Conservation (phyloP, 2,113 vertebrate species). For the Okapia johnstoni region DNA sequence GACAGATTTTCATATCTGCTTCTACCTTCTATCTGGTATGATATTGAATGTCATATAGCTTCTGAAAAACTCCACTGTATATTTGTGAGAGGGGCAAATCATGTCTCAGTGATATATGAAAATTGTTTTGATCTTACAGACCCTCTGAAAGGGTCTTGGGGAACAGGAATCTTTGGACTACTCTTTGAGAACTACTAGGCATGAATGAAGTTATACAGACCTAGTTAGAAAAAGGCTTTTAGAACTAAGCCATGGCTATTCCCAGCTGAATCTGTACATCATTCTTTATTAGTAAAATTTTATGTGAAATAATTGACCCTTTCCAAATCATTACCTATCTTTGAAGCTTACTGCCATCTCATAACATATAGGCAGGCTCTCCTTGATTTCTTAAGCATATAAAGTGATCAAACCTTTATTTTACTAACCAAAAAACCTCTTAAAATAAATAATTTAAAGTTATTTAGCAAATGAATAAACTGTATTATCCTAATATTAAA, state of each 20-base stretch:
- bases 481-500: constrained; percentile 15
- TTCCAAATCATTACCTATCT: constrained; percentile 5
- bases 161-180: not conserved
- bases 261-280: not conserved
- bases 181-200: not conserved
- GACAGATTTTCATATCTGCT: not conserved
- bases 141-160: not conserved
- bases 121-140: not conserved
- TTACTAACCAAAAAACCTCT: not conserved
- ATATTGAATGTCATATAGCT: not conserved
- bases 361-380: not conserved
- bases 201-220: not conserved
- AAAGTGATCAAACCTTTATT: not conserved
- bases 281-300: constrained; percentile 15
- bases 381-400: not conserved
- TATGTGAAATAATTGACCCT: constrained; percentile 16
- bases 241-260: not conserved
- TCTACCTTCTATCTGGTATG: not conserved
- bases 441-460: constrained; percentile 11
- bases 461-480: not conserved
- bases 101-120: not conserved
- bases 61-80: not conserved
- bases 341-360: not conserved
- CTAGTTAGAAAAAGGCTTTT: not conserved
- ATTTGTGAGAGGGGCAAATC: not conserved